Evolutionary conservation across 2,113 vertebrate genomes (phyloP), one percentile per base, ranked within the genome.

Genomic region (Bufo gargarizans): DNA sequence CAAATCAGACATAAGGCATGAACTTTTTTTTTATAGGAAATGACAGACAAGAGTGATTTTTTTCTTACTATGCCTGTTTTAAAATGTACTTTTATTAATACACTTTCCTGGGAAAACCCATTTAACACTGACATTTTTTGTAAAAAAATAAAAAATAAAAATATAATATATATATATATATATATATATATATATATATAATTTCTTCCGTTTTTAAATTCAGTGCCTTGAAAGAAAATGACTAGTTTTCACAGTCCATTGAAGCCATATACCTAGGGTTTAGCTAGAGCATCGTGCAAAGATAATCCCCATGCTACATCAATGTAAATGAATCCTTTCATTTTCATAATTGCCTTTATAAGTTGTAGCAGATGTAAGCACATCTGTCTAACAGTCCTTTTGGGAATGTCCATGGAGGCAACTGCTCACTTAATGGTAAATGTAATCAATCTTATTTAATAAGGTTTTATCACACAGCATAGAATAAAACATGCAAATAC

Each of bases 301-400:
- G 9, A 49, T 87, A 20, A 47, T 45, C 77, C 69, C 74, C 10
- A 77, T 50, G 69, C 49, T 69, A 22, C 47, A n/a, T 17, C 82
- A 69, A 84, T 69, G 82, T 71, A 84, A 84, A 84, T 84, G 19
- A 84, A 84, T 50, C 47, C 82, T 83, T 67, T 83, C 63, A 84
- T 67, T 69, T 84, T 84, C n/a, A 22, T 84, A 84, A 84, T 84
- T 84, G 65, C 63, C 82, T 55, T 59, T 84, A 69, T 84, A 84
- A 84, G 49, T 53, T 69, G 65, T 33, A 71, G 65, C 82, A 84
- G 82, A 84, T 84, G 82, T 55, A 71, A 84, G 63, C 47, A 55
- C 82, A 84, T 84, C 82, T 84, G 82, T 84, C 82, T 69, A 69
- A 55, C 71, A 86, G 56, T 61, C 69, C 45, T 61, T 77, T 47